Conservation (phyloP, 2,797 vertebrate genomes). For the Valencia hispanica region DNA sequence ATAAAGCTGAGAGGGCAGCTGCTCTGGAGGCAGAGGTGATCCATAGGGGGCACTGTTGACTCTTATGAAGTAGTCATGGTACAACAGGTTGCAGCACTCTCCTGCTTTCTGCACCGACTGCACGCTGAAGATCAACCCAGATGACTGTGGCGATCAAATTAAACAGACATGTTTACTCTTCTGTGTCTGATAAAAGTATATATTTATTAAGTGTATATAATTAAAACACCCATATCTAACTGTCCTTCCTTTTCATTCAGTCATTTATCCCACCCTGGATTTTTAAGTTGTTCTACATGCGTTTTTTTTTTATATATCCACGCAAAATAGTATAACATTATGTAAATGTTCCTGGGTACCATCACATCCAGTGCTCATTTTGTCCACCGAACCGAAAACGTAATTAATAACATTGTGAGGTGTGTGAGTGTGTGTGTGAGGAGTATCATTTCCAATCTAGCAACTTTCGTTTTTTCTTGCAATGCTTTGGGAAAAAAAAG, state of each 20-base stretch:
- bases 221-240: neutral
- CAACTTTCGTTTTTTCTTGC: conserved; percentile 4
- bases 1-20: conserved; percentile 33
- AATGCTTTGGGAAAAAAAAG: neutral
- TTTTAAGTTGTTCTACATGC: neutral
- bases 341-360: neutral
- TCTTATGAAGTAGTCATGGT: conserved; percentile 51
- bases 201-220: neutral
- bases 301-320: neutral
- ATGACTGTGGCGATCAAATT: conserved; percentile 12
- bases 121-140: conserved; percentile 17
- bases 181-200: conserved; percentile 1
- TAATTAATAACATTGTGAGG: conserved; percentile 2
- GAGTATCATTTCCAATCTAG: conserved; percentile 4
- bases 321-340: neutral
- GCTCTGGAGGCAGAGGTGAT: conserved; percentile 26
- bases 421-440: too few relatives aligned
- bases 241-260: neutral
- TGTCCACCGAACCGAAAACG: conserved; percentile 3
- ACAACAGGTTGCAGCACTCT: conserved; percentile 71
- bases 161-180: conserved; percentile 1
- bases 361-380: conserved; percentile 9
- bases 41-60: conserved; percentile 78
- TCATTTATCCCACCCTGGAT: neutral
- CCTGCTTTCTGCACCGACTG: conserved; percentile 14